Evolutionary conservation across 2,113 vertebrate genomes (phyloP), one percentile per base, ranked within the genome.

Genomic region (Cichladusa arquata): DNA sequence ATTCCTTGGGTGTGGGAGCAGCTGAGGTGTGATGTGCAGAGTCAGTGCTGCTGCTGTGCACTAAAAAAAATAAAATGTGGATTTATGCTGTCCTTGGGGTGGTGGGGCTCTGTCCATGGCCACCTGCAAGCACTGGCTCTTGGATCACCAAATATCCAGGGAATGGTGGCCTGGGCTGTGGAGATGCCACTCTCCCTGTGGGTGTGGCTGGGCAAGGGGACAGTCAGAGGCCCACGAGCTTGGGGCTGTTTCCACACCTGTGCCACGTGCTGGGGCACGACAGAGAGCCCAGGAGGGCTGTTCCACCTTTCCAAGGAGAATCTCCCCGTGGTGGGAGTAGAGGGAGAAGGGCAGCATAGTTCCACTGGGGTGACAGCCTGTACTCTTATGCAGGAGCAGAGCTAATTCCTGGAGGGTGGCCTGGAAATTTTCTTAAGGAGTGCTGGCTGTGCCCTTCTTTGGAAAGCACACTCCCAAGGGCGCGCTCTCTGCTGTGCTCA

Each of bases 381-480:
- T 0, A 2, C 40, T 47, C 48, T 36, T 5, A 9, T 36, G 81
- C 70, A 47, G 91, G 38, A 92, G 65, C n/a, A 26, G 50, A 53
- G 54, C 62, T 89, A 56, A 76, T 79, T 95, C 86, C 91, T 95
- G 86, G 89, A 96, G 93, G 81, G 70, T 87, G 73, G 74, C 90
- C 89, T 96, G 92, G 93, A 94, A 96, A 90, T 90, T 29, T 8
- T 95, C 95, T 60, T 12, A 9, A 56, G 51, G 61, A 72, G 79
- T n/a, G 45, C 54, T 72, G 58, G 29, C 66, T 92, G 70, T 96
- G 91, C 79, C 93, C 91, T 87, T 95, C 89, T 95, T 97, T 91
- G 94, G 96, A 88, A 95, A 92, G 66, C 53, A 33, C 82, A 16
- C 81, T 93, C 57, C 38, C 2, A 2, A 54, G 84, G 92, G 69